Evolutionary conservation across 2,888 invertebrate species (phyloP), one percentile per base, ranked within the genome.

Genomic region (Adelphocoris suturalis): DNA sequence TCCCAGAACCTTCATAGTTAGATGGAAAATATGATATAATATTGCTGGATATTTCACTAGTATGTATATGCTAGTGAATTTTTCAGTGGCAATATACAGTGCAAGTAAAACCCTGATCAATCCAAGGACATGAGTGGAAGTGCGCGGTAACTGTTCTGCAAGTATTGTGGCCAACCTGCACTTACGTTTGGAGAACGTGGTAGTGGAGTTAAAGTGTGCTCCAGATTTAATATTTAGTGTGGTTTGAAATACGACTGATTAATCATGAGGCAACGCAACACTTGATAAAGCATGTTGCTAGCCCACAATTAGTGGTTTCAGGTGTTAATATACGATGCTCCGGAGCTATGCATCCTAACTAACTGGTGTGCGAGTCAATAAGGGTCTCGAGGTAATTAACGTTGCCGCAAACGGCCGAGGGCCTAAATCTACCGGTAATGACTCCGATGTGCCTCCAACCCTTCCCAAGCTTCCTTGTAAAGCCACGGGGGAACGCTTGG

Each of bases 291-390:
- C 68, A 23, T 19, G 78, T 78, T 82, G 48, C 82, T 23, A 13
- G 14, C 82, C 86, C 86, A 27, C 86, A 86, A 86, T 86, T 86
- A 86, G 86, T 46, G 86, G 86, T 86, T 86, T 86, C 46, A 86
- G 86, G 86, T 86, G 86, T 86, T 86, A 68, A 86, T 86, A 28
- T 86, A 75, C 86, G 86, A 86, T 86, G 75, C 86, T 9, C n/a
- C n/a, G 86, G 85, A 68, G 55, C 84, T 55, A 61, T 86, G 86
- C 86, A 86, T 86, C 68, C 86, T 47, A 86, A 48, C 86, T 86
- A 75, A 86, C 37, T 75, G 48, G 75, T 48, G 61, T 37, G 86
- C 86, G 12, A 46, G 68, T 61, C 86, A 86, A 57, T 85, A 75
- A 82, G 82, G 78, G 82, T 52, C 52, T 19, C 52, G 27, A 52